phyloP scores from a whole-genome alignment of 2,888 invertebrate genomes.

The Heteromyza rotundicornis region DNA sequence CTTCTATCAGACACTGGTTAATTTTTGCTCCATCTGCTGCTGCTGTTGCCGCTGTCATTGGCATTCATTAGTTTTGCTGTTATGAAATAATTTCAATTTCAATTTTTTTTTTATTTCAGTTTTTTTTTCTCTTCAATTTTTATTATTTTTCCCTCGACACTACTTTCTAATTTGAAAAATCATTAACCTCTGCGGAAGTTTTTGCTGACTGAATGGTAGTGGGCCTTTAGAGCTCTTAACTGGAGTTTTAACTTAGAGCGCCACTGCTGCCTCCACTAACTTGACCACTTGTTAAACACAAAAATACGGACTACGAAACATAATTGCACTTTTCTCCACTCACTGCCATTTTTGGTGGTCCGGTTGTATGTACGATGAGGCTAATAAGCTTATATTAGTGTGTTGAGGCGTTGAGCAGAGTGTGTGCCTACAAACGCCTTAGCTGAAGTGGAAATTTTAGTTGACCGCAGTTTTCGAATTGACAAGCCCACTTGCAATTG shows the following conservation, averaged over 20 bases:
- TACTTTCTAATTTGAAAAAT: not conserved
- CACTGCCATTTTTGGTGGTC: not conserved
- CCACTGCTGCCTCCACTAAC: too few relatives aligned
- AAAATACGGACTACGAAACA: not conserved
- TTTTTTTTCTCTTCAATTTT: too few relatives aligned
- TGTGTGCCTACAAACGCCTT: not conserved
- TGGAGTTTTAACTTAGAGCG: too few relatives aligned
- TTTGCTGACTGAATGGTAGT: too few relatives aligned
- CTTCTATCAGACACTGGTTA: too few relatives aligned
- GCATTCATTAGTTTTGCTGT: not conserved
- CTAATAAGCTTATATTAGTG: not conserved
- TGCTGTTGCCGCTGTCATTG: too few relatives aligned
- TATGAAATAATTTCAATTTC: too few relatives aligned
- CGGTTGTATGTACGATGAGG: not conserved
- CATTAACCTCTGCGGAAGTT: conserved; percentile 12
- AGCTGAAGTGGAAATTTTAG: too few relatives aligned
- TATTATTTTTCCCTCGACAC: too few relatives aligned
- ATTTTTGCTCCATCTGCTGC: too few relatives aligned
- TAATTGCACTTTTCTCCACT: conserved; percentile 1
- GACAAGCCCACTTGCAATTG: not conserved
- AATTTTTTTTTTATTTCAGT: too few relatives aligned
- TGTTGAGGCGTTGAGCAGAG: not conserved
- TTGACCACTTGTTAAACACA: not conserved
- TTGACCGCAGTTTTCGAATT: not conserved
- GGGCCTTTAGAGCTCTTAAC: too few relatives aligned